Percentiles rank a stretch among this genome's conserved stretches.
Evolutionary conservation across 2,888 invertebrate genomes (phyloP).

Genomic region (Hirtodrosophila cameraria): DNA sequence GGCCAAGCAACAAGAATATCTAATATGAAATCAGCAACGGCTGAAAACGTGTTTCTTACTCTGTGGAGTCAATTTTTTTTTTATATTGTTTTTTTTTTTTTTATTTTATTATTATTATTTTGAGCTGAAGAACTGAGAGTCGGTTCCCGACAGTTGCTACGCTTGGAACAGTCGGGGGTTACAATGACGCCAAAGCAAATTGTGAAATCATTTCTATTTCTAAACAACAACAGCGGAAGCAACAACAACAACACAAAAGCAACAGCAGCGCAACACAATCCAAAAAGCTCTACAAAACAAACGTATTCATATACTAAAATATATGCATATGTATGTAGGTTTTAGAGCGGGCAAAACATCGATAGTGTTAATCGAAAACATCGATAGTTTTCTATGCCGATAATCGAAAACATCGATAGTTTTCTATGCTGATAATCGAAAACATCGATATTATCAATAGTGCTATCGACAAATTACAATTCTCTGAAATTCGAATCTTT

Average conservation of each 20-base stretch:
- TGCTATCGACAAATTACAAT: too few species aligned
- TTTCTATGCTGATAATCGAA: too few species aligned
- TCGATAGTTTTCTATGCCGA: too few species aligned
- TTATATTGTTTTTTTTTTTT: constrained; percentile 19
- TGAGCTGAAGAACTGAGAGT: constrained; percentile 9
- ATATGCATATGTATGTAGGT: neutral
- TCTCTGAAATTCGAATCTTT: too few species aligned
- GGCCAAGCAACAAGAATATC: constrained; percentile 53
- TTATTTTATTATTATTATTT: constrained; percentile 9
- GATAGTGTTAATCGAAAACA: too few species aligned
- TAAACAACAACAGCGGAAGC: constrained; percentile 65
- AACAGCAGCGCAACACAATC: constrained; percentile 29
- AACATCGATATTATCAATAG: too few species aligned
- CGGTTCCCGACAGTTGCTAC: constrained; percentile 1
- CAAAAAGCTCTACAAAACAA: constrained; percentile 28
- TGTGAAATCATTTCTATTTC: constrained; percentile 80
- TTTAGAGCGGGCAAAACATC: too few species aligned
- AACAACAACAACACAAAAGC: constrained; percentile 41
- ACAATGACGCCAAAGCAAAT: constrained; percentile 48
- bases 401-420: too few species aligned
- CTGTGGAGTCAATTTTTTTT: constrained; percentile 19
- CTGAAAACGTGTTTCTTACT: constrained; percentile 56
- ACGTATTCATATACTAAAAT: neutral
- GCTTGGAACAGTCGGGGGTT: neutral
- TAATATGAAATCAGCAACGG: constrained; percentile 68